Evolutionary conservation across 2,888 invertebrate species (phyloP), one percentile per base, ranked within the genome.

Genomic region (Cepaea hortensis): DNA sequence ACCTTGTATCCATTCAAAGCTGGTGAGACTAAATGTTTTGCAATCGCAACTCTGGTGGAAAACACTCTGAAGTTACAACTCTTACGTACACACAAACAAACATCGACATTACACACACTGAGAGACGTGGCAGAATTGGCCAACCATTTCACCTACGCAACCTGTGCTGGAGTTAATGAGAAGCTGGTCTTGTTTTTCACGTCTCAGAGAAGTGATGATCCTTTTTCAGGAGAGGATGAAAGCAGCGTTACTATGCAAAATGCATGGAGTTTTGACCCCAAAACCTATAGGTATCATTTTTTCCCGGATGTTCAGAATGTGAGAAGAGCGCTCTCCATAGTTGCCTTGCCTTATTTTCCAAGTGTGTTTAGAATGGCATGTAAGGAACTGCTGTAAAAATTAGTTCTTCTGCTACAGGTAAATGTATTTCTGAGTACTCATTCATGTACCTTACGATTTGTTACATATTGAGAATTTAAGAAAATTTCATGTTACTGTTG

Each of bases 261-360:
- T 23, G 65, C 65, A 13, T 3, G 35, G 48, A 62, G 46, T 15
- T 84, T 84, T 76, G 62, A 76, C 9, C 76, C 68, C 0, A 13
- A 11, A 2, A 68, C 62, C 75, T 48, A 68, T 6, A 0, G 1
- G 5, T 48, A 76, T 13, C 15, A 13, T 84, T 75, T 48, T 15
- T 65, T 46, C 11, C 55, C 70, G 0, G 35, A 7, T 23, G 73
- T 80, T 4, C 62, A 62, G 9, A 80, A 80, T 85, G 85, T 85
- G 13, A 35, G 35, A 11, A 80, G 61, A 73, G 85, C 85, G 13
- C 72, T 72, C 5, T 46, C 61, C 61, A 20, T 85, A 6, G 13
- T 80, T 46, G 70, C 72, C 13, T 9, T 80, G 55, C 85, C 85
- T 73, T 35, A 85, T 61, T 15, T 85, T 55, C 85, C 85, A 80